Evolutionary conservation across 2,888 invertebrate species (phyloP), one percentile per base, ranked within the genome.

Genomic region (Cremastinae sp.): DNA sequence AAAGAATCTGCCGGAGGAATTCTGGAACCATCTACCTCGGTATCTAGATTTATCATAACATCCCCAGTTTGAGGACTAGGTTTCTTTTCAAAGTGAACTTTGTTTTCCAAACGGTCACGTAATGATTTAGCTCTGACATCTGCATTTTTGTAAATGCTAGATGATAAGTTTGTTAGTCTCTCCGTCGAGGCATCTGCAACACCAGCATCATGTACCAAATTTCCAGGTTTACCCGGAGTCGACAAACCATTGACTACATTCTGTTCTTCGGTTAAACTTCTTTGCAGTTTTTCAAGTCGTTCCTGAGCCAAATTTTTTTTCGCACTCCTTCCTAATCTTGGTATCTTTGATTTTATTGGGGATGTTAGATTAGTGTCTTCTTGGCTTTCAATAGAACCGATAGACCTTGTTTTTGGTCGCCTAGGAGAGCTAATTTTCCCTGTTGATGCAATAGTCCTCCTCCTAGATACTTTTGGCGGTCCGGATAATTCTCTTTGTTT

Each of bases 141-240:
- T 3, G 79, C 74, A 10, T 75, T 74, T 20, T 74, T 68, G 56
- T 78, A 71, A 35, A 79, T 70, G 16, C 59, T 71, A 10, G 75
- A 74, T 8, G 61, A 64, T 18, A 62, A 45, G 0, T 9, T 64
- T 2, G 22, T 1, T 0, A 0, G 14, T 2, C 8, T 1, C 4
- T 37, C 7, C 3, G 4, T n/a, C 2, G 49, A 22, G 4, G 43
- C 10, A 16, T 12, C 35, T 28, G 37, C 39, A 18, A 14, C 2
- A 4, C 14, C 20, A 4, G 12, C 45, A 1, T 16, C 14, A 14
- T 5, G 22, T 41, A 16, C 12, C 8, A 20, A 56, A 12, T 16
- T 45, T 28, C 37, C 49, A 4, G 28, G 14, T 0, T 56, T 28
- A 14, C 56, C n/a, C 7, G 45, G 14, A 3, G 35, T 12, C 0